Conservation (phyloP, 2,797 vertebrate species). For the Amblyraja radiata region DNA sequence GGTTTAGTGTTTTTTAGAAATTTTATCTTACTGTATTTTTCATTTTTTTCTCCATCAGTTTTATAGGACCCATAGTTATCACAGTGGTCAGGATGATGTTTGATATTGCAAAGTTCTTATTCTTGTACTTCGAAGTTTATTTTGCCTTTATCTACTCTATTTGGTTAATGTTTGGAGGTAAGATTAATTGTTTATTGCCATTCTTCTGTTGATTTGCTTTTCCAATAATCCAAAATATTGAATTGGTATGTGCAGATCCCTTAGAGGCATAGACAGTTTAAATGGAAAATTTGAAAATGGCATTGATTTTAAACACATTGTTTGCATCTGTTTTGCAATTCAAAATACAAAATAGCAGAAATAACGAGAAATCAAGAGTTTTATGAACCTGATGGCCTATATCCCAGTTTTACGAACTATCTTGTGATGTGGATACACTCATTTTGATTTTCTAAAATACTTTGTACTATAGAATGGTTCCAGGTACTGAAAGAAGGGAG, state of each 20-base stretch:
- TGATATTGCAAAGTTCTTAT: constrained; percentile 59
- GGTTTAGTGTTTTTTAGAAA: background rate
- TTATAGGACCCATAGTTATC: constrained; percentile 60
- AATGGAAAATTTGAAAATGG: background rate
- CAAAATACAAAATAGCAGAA: background rate
- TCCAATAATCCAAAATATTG: constrained; percentile 8
- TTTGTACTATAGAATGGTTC: no score
- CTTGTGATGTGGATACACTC: no score
- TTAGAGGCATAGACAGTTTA: background rate
- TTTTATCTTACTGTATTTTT: background rate
- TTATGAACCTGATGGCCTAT: background rate
- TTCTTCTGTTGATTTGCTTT: background rate
- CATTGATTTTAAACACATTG: background rate
- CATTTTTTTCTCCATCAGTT: constrained; percentile 41
- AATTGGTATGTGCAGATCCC: background rate
- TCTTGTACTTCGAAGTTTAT: constrained; percentile 59
- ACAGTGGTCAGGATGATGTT: constrained; percentile 56
- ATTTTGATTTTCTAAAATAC: no score
- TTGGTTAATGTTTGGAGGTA: constrained; percentile 65
- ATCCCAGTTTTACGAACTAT: background rate
- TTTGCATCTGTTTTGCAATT: background rate
- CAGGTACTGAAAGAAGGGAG: no score
- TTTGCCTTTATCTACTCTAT: constrained; percentile 60
- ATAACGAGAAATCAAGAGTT: background rate
- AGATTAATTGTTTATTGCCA: background rate